Conservation (phyloP, 92 coral and sea anemone species). For the Umimayanthus chanpuru region DNA sequence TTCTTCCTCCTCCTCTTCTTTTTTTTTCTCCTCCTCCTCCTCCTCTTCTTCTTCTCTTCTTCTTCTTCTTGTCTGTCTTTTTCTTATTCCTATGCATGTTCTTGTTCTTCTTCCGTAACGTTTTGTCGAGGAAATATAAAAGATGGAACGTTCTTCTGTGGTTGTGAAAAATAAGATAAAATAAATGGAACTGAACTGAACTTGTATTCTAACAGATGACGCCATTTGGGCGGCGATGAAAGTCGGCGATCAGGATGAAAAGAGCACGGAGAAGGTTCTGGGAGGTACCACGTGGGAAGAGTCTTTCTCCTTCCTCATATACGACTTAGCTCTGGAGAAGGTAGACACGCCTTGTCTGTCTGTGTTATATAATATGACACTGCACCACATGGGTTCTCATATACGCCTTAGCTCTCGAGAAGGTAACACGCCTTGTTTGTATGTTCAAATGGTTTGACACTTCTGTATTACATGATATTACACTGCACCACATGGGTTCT, state of each 20-base stretch:
- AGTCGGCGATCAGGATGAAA: conserved; percentile 88
- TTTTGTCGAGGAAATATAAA: not conserved
- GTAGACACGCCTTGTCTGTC: conserved; percentile 44
- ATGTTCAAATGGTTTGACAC: too few relatives aligned
- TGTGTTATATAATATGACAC: too few relatives aligned
- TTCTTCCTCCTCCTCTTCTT: too few relatives aligned
- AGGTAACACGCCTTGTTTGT: too few relatives aligned
- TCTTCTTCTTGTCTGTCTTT: too few relatives aligned
- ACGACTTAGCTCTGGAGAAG: conserved; percentile 78
- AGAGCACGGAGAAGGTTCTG: conserved; percentile 71
- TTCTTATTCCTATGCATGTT: too few relatives aligned
- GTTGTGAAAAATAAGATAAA: not conserved
- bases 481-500: conserved; percentile 66
- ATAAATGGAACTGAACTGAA: not conserved
- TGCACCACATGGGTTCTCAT: too few relatives aligned
- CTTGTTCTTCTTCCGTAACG: too few relatives aligned
- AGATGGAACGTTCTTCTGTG: not conserved
- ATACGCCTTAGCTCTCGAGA: too few relatives aligned
- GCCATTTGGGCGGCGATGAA: conserved; percentile 76
- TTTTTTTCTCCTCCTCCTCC: too few relatives aligned
- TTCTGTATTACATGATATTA: too few relatives aligned
- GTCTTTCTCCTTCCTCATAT: conserved; percentile 76
- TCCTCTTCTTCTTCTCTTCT: too few relatives aligned
- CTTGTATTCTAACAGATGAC: conserved; percentile 59
- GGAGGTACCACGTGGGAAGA: conserved; percentile 81